Base-by-base conservation (phyloP, 2,797 vertebrate genomes). In the Dermochelys coriacea region DNA sequence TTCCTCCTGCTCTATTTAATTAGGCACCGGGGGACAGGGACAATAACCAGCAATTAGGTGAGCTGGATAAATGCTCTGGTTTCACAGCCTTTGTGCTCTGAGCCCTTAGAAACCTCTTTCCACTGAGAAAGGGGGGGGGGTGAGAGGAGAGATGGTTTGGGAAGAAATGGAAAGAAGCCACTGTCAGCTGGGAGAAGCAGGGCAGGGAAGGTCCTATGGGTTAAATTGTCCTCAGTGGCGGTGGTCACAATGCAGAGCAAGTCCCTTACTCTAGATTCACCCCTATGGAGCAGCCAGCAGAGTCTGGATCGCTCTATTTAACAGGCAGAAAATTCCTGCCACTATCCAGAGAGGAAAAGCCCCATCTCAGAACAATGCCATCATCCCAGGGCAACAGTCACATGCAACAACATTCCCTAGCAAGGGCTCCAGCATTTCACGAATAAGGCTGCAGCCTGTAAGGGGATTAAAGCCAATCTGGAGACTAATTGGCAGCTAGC, bases 1-100 rank as follows among this genome's bases (percentile, higher is more conserved):
- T 94, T 95, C 80, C 82, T 95, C 94, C 86, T 96, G 95, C 85
- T 96, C 96, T 95, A 94, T 86, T 96, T 97, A 97, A 97, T 96
- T 96, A 94, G 92, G 94, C 91, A 71, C 82, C 0, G 0, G 91
- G 97, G 96, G 96, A 97, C 34, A 91, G 64, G 93, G 91, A 91
- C 47, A 54, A 92, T 87, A 97, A 96, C 93, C 94, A 87, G 92
- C 97, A 97, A 97, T 96, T 96, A 97, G 94, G 88, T 96, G 94
- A 97, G 93, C 91, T 88, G 80, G 84, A 96, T 84, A 92, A 94
- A 59, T 92, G 91, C 95, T 95, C 96, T 93, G 91, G 71, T 97
- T 98, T 98, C 85, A 84, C 87, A 82, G 89, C 85, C 94, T 93
- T 2, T 0, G 87, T 85, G 89, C 74, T 86, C 84, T 52, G 61